Evolutionary conservation across 2,888 invertebrate species (phyloP).

Genomic region (Cephus pulcher): DNA sequence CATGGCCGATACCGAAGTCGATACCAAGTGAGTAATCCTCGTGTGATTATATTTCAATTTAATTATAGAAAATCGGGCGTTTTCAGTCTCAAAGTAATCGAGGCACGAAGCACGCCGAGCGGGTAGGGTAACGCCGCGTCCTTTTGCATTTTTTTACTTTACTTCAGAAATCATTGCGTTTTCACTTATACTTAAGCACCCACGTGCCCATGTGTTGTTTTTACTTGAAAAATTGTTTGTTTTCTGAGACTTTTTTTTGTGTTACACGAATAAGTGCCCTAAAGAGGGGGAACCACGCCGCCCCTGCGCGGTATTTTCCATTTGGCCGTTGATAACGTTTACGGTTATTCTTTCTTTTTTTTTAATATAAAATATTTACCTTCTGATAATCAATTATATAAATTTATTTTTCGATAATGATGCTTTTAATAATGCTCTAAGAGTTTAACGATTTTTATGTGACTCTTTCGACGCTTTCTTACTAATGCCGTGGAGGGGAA

Average conservation of each 20-base stretch:
- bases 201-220: background rate
- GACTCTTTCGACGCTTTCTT: background rate
- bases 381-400: background rate
- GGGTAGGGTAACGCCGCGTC: conserved; percentile 1
- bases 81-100: conserved; percentile 7
- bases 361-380: background rate
- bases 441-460: background rate
- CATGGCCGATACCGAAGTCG: conserved; percentile 75
- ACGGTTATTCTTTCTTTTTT: background rate
- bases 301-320: conserved; percentile 10
- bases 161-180: background rate
- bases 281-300: conserved; percentile 20
- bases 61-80: conserved; percentile 7
- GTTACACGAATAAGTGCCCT: background rate
- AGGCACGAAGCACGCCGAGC: conserved; percentile 14
- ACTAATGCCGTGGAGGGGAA: background rate
- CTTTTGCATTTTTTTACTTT: conserved; percentile 12
- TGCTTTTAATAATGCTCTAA: background rate
- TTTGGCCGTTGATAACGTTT: conserved; percentile 4
- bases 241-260: conserved; percentile 9
- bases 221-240: background rate
- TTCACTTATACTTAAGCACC: background rate
- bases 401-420: background rate
- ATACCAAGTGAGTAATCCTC: conserved; percentile 74
- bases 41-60: conserved; percentile 24